phyloP scores from a whole-genome alignment of 2,888 invertebrate genomes.

The Archips xylosteana region DNA sequence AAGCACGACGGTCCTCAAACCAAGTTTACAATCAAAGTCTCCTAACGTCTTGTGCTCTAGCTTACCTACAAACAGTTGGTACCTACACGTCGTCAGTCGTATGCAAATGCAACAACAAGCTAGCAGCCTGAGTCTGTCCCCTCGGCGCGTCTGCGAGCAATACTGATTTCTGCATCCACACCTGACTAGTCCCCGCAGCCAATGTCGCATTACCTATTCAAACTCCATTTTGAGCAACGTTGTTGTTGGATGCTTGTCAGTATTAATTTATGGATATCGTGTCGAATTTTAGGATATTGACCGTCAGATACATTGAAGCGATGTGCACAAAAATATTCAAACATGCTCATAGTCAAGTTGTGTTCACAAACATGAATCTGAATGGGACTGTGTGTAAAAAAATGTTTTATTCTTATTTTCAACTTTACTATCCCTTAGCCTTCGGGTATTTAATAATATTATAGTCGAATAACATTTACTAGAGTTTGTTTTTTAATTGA shows the following conservation, averaged over 20 bases:
- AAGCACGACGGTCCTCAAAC: conserved; percentile 11
- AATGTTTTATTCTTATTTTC: no score
- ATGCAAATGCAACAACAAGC: conserved; percentile 70
- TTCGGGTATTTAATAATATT: no score
- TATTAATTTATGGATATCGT: background rate
- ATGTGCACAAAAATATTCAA: background rate
- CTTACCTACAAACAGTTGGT: conserved; percentile 17
- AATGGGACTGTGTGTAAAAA: no score
- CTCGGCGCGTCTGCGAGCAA: conserved; percentile 60
- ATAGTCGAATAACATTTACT: no score
- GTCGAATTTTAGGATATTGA: background rate
- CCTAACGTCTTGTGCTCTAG: conserved; percentile 25
- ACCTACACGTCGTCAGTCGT: conserved; percentile 47
- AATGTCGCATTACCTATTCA: conserved; percentile 65
- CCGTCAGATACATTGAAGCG: background rate
- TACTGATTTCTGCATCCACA: conserved; percentile 68
- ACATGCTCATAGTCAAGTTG: background rate
- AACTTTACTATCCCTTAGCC: no score
- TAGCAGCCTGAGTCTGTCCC: conserved; percentile 58
- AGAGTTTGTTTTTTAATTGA: no score
- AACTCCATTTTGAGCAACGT: conserved; percentile 61
- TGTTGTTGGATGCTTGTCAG: conserved; percentile 49
- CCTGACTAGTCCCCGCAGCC: conserved; percentile 65
- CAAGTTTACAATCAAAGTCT: conserved; percentile 30
- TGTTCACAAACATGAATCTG: no score